Base-by-base conservation (phyloP, 1,140 invertebrate species). In the Polyergus mexicanus region DNA sequence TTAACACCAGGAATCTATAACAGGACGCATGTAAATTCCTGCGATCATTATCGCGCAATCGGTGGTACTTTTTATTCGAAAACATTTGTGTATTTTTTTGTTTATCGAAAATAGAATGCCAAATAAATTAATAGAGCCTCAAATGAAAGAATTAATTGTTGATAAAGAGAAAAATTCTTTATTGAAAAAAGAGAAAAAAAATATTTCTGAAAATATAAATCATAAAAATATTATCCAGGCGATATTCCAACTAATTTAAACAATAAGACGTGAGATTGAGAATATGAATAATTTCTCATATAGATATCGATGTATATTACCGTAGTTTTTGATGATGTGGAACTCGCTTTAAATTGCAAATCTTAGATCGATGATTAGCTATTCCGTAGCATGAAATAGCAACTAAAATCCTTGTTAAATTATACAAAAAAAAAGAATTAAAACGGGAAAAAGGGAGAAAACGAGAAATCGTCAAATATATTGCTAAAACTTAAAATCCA, bases 1-100 rank as follows among this genome's bases (percentile, higher is more conserved):
- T 88, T 78, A 88, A 88, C 87, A 88, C 66, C 54, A 88, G 84
- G 86, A 88, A 88, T 85, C 66, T 35, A 47, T 81, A n/a, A 54
- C 11, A 35, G 22, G 22, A 16, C 47, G 51, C 74, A 87, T 77
- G 66, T 58, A 65, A 56, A 78, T 74, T 63, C 66, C 68, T 81
- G 68, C 78, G 86, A 87, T 88, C 58, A 51, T 58, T 47, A 8
- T 68, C 51, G 25, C 10, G 28, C 65, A n/a, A 78, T 65, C 58
- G n/a, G 32, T 11, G n/a, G 38, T 58, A 32, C 38, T 62, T 77
- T 35, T 44, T 22, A 63, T 47, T 44, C 11, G 22, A 8, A 75
- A 60, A 62, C 28, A 32, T 35, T 19, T 7, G n/a, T 71, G n/a
- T 51, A 16, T n/a, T n/a, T 19, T 44, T 62, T n/a, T n/a, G 2